These are phyloP conservation scores for Bicyclus anynana DNA, from an alignment of 1,140 invertebrate genomes.

Conservation along the genomic window DNA sequence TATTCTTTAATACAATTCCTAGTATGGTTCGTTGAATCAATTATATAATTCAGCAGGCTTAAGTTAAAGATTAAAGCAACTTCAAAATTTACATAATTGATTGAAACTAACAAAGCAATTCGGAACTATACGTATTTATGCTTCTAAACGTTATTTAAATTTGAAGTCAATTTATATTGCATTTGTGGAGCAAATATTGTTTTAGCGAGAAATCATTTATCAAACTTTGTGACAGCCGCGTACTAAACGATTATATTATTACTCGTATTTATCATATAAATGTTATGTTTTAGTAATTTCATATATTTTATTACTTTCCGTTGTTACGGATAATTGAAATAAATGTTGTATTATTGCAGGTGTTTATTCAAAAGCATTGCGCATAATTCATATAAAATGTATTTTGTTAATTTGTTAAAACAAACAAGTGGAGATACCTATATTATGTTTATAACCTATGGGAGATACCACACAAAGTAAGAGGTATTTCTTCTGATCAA, in stretches of 20 bases:
- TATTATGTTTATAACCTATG: too few relatives aligned
- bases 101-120: not conserved
- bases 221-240: not conserved
- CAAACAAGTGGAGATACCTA: too few relatives aligned
- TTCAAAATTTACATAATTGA: conserved; percentile 1
- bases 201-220: conserved; percentile 1
- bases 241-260: conserved; percentile 1
- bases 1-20: not conserved
- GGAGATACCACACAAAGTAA: too few relatives aligned
- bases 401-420: too few relatives aligned
- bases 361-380: too few relatives aligned
- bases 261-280: not conserved
- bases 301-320: not conserved
- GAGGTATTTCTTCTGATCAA: too few relatives aligned
- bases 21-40: too few relatives aligned
- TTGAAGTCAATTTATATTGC: too few relatives aligned
- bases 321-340: too few relatives aligned
- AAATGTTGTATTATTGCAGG: too few relatives aligned
- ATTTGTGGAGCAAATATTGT: not conserved
- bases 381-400: too few relatives aligned
- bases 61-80: not conserved
- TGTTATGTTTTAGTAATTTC: not conserved
- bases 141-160: not conserved
- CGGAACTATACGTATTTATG: not conserved
- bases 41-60: too few relatives aligned